Base-by-base conservation (phyloP, 1,140 invertebrate species). In the Tachypleus tridentatus region DNA sequence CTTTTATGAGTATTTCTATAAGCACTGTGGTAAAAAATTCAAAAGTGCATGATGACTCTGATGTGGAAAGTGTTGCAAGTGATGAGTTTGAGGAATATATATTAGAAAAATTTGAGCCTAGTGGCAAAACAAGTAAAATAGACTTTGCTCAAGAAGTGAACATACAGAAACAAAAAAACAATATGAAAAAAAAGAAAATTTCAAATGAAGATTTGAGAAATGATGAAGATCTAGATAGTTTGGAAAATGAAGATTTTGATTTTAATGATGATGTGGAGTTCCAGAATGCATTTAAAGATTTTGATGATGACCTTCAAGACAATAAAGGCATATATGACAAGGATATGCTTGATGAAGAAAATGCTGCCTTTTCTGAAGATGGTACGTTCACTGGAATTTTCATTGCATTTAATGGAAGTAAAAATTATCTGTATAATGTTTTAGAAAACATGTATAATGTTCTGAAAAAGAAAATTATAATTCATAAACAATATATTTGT, bases 41-140 rank as follows among this genome's bases (percentile, higher is more conserved):
- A 49, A 75, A 76, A 57, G 79, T 80, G 3, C 74, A 75, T 50
- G 79, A 81, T 51, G 81, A 83, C 69, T 84, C 85, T 72, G 89
- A 93, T 74, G 78, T 82, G 51, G 87, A 88, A 57, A 92, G 89
- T 71, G 86, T 96, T 3, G 86, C 84, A 67, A 93, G 91, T 74
- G 87, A 91, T 64, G 91, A 96, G 74, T 96, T 97, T 77, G 86
- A 81, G 65, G 64, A 70, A 4, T 29, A 29, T 29, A 75, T 75
- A 60, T 66, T 81, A 48, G 75, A 74, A 71, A 71, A 73, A 68
- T 71, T 62, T 61, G 63, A 66, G 59, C 9, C 52, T 5, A 9
- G 60, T 9, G 8, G 4, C 56, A 64, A 66, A 51, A 66, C 61
- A 8, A 64, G 67, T 57, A 29, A 29, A 64, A 65, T 61, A n/a